Evolutionary conservation across 2,888 invertebrate species (phyloP).

Genomic region (Ariolimax columbianus): DNA sequence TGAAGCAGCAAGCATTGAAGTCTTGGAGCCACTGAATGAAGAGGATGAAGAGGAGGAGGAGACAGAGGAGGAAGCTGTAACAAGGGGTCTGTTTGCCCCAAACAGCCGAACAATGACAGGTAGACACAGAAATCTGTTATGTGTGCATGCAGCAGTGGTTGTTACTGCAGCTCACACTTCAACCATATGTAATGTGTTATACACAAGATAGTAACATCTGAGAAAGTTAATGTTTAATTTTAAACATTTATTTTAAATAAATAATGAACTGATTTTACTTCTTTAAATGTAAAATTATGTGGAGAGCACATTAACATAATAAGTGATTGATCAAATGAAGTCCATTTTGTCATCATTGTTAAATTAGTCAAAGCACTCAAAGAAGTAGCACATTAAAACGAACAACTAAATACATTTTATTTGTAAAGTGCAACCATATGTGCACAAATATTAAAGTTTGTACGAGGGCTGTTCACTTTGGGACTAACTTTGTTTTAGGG

Average conservation of each 20-base stretch:
- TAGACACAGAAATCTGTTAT: not conserved
- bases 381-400: no score
- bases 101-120: slow-evolving; percentile 39
- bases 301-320: no score
- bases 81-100: slow-evolving; percentile 46
- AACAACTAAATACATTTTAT: no score
- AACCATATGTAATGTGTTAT: not conserved
- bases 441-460: no score
- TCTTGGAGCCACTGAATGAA: slow-evolving; percentile 18
- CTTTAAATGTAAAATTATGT: no score
- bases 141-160: slow-evolving; percentile 3
- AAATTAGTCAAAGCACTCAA: not conserved
- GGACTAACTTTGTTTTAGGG: no score
- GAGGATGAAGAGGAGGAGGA: slow-evolving; percentile 38
- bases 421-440: no score
- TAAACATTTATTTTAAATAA: not conserved
- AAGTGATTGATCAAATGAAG: no score
- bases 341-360: not conserved
- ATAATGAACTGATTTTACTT: no score
- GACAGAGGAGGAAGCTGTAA: slow-evolving; percentile 37
- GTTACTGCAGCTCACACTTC: slow-evolving; percentile 13
- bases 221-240: not conserved
- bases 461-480: no score
- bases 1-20: slow-evolving; percentile 32
- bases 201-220: not conserved